Evolutionary conservation across 37 sponge, comb jelly and placozoan species (phyloP), one percentile per base, ranked within the genome.

Genomic region (Lycopodina hypogea): DNA sequence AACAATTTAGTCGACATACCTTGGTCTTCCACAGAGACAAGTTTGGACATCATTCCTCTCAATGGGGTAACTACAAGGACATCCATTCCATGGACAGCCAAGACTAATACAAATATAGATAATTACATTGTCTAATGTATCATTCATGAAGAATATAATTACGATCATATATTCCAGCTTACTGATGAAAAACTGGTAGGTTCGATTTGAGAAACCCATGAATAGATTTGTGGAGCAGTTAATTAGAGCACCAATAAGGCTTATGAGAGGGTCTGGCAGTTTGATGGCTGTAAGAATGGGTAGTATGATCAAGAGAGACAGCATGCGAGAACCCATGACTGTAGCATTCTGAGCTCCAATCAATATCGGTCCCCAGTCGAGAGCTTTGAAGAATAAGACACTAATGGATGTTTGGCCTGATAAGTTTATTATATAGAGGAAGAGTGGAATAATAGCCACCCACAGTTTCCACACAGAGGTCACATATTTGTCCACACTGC

Each of bases 151-250:
- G n/a, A n/a, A n/a, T n/a, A n/a, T n/a, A n/a, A n/a, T n/a, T n/a
- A n/a, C n/a, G n/a, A n/a, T n/a, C n/a, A n/a, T n/a, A n/a, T n/a
- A n/a, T n/a, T n/a, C n/a, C n/a, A n/a, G n/a, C 86, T 77, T 77
- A 90, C 90, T 38, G 28, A 81, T 39, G 56, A 81, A 90, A 67
- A 90, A 77, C 52, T 85, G 42, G 74, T 75, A 90, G 21, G 71
- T 65, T 1, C 0, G 1, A 21, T 63, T 19, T 26, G 55, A 42
- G 30, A 74, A 72, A 3, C 71, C 72, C 1, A 53, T 77, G 17
- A 84, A 58, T 0, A 84, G 30, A 42, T 76, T 36, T 42, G 71
- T 77, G 26, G 30, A 53, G 30, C 39, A 37, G 42, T 52, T 50
- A 30, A 82, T 56, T 4, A 65, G 9, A 26, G 81, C 35, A 0